phyloP scores from a whole-genome alignment of 2,113 vertebrate genomes.

The Melozone crissalis region DNA sequence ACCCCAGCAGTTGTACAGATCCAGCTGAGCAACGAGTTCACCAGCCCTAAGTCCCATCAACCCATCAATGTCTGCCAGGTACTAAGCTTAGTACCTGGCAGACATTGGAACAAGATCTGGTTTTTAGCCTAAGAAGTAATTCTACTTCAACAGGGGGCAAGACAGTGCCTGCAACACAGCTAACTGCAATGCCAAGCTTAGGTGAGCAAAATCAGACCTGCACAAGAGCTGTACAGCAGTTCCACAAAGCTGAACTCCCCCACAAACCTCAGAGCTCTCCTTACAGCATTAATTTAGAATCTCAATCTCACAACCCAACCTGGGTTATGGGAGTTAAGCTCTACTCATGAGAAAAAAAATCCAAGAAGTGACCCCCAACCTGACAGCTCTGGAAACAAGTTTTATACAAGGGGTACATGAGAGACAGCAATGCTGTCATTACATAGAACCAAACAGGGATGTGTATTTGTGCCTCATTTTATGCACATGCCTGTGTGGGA shows the following conservation, averaged over 20 bases:
- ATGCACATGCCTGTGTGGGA: neutral
- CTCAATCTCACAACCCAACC: neutral
- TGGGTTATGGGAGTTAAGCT: neutral
- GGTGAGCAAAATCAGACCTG: neutral
- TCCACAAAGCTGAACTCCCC: neutral
- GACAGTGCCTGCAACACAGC: neutral
- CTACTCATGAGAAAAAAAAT: accelerated
- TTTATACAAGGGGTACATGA: neutral
- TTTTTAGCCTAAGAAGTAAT: neutral
- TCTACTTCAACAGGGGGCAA: neutral
- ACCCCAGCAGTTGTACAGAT: neutral
- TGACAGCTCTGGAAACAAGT: neutral
- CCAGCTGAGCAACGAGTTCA: neutral
- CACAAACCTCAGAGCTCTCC: neutral
- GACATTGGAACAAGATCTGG: neutral
- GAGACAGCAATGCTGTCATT: neutral
- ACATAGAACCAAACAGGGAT: neutral
- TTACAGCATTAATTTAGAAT: neutral
- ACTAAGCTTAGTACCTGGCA: neutral
- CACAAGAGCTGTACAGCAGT: neutral
- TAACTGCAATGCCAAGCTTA: neutral
- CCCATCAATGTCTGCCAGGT: too few relatives aligned
- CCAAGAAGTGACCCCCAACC: neutral
- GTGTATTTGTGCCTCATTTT: neutral
- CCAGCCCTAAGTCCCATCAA: neutral